Percentiles rank a stretch among this genome's conserved stretches.
Conservation (phyloP, 2,113 vertebrate species). For the Percopsis transmontana region DNA sequence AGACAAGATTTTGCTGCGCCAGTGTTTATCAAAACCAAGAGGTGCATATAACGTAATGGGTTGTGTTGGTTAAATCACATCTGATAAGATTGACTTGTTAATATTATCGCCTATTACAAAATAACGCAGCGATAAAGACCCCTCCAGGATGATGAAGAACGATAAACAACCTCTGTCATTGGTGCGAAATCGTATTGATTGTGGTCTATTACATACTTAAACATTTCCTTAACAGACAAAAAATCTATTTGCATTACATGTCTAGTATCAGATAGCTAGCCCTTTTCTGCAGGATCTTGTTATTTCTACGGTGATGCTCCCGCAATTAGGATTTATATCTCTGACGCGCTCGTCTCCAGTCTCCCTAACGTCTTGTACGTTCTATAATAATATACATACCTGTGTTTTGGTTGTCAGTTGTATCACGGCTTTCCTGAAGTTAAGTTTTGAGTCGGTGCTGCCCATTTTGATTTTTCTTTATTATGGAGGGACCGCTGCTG, state of each 20-base stretch:
- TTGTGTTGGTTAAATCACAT: no score
- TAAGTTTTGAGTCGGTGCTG: conserved; percentile 93
- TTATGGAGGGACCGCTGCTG: conserved; percentile 38
- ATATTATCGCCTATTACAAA: no score
- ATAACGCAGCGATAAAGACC: no score
- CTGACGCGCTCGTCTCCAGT: conserved; percentile 9
- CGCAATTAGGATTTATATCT: not conserved
- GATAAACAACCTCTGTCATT: no score
- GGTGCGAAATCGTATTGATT: no score
- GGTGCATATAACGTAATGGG: no score
- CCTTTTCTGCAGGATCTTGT: not conserved
- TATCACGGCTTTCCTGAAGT: conserved; percentile 98
- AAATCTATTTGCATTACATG: no score
- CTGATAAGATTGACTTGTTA: no score
- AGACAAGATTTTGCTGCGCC: conserved; percentile 40
- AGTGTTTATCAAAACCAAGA: not conserved
- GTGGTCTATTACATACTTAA: no score
- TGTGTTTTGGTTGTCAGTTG: conserved; percentile 98
- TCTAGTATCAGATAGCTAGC: not conserved
- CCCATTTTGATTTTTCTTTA: conserved; percentile 82
- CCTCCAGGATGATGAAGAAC: no score
- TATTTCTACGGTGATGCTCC: conserved; percentile 46
- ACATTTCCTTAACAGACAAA: no score
- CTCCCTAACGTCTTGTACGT: not conserved
- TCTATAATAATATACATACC: conserved; percentile 62